Conservation (phyloP, 2,797 vertebrate species). For the Ctenopoma multispine region DNA sequence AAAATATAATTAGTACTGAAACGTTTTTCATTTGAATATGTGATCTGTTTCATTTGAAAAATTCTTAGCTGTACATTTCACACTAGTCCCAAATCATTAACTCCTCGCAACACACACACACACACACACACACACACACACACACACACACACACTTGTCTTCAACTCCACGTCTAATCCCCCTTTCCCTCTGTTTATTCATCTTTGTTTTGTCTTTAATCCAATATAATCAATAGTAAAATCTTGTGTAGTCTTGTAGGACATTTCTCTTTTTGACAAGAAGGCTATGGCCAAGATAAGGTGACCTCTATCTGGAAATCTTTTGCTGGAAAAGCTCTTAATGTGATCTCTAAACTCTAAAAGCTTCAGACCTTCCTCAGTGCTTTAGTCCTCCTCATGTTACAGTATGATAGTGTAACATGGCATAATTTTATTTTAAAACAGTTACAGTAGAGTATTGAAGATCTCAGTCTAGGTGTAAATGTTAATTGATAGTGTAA, state of each 20-base stretch:
- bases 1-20: background rate
- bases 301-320: background rate
- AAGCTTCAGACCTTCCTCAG: background rate
- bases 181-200: slow-evolving; percentile 1
- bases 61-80: background rate
- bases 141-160: too few relatives aligned
- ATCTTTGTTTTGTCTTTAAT: slow-evolving; percentile 23
- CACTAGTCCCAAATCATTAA: background rate
- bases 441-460: too few relatives aligned
- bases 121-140: too few relatives aligned
- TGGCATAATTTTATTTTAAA: too few relatives aligned
- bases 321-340: background rate
- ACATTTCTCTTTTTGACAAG: slow-evolving; percentile 7
- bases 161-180: slow-evolving; percentile 17
- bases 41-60: background rate
- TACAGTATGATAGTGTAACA: background rate
- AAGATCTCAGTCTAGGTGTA: too few relatives aligned
- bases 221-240: slow-evolving; percentile 2
- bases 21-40: background rate
- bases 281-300: background rate
- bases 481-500: too few relatives aligned
- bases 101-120: background rate
- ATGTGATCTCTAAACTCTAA: background rate
- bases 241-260: background rate
- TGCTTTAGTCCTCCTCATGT: background rate